These are phyloP conservation scores for Symphodus melops DNA, from an alignment of 2,113 vertebrate genomes.

Conservation along the genomic window DNA sequence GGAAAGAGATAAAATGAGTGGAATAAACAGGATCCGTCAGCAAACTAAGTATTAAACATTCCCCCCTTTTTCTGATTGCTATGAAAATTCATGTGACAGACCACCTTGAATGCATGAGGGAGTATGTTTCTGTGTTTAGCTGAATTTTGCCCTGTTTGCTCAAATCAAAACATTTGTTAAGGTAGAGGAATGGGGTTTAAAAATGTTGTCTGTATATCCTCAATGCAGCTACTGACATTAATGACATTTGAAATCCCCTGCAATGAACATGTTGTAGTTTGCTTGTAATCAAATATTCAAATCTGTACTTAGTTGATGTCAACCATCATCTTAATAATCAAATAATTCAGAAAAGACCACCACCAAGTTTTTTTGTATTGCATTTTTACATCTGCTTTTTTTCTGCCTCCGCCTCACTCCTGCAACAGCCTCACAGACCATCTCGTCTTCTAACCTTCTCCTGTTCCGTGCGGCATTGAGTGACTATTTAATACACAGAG, in stretches of 20 bases:
- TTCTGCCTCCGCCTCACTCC: too few relatives aligned
- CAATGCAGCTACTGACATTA: too few relatives aligned
- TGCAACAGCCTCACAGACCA: not conserved
- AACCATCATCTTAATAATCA: too few relatives aligned
- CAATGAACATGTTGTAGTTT: too few relatives aligned
- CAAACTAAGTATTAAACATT: slow-evolving; percentile 11
- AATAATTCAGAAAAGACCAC: too few relatives aligned
- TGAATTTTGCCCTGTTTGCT: not conserved
- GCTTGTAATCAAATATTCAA: not conserved
- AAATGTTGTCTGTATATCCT: not conserved
- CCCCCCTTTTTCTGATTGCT: not conserved
- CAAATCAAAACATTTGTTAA: not conserved
- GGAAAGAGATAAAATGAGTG: slow-evolving; percentile 28
- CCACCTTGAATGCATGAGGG: not conserved
- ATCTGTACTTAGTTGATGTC: not conserved
- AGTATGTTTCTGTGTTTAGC: not conserved
- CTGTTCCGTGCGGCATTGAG: not conserved
- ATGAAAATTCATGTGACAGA: not conserved
- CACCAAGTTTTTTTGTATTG: too few relatives aligned
- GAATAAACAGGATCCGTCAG: slow-evolving; percentile 34
- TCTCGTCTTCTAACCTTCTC: slow-evolving; percentile 11
- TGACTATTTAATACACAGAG: not conserved
- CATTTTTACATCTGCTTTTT: not conserved
- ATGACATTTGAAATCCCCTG: too few relatives aligned
- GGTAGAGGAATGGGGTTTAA: not conserved